Base-by-base conservation (phyloP, 2,113 vertebrate species). In the Petrocephalus zakoni region DNA sequence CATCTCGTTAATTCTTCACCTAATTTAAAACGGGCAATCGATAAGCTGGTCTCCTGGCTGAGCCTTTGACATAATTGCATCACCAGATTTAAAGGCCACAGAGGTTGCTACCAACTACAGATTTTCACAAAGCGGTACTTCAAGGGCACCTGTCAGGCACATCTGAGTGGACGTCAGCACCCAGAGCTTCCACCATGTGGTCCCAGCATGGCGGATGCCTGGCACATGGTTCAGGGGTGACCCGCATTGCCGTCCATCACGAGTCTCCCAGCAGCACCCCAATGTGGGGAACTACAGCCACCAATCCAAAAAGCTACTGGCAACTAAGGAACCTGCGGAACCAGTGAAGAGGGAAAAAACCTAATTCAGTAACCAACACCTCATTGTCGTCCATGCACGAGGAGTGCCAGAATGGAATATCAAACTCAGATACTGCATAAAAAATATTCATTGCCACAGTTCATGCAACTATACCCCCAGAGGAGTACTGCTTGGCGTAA, bases 401-500 rank as follows among this genome's bases (percentile, higher is more conserved):
- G 51, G 15, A 17, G 13, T 37, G 34, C 75, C 21, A 64, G 49
- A 68, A 52, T 19, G 2, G 53, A 87, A 58, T 25, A 78, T 21
- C 22, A 72, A 15, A 13, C 4, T 78, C 82, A 55, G 72, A 37
- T 61, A 56, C 85, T 58, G 56, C 1, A 10, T 68, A 68, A 89
- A 53, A 68, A 52, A 86, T n/a, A 68, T 86, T 85, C 83, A 85
- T 51, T 78, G 84, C 61, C 29, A 22, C 5, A 22, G 61, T 89
- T 89, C 84, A 86, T 42, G 49, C 55, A 37, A 58, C 25, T 56
- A 1, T 46, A 25, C 90, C 88, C 85, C 61, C 0, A 0, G 85
- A 56, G 81, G 81, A 91, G 83, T 52, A 87, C 46, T 53, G 72
- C 82, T 6, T 34, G 52, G 78, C 17, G 87, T 91, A 90, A n/a